Conservation (phyloP, 2,797 vertebrate species). For the Acrocephalus scirpaceus region DNA sequence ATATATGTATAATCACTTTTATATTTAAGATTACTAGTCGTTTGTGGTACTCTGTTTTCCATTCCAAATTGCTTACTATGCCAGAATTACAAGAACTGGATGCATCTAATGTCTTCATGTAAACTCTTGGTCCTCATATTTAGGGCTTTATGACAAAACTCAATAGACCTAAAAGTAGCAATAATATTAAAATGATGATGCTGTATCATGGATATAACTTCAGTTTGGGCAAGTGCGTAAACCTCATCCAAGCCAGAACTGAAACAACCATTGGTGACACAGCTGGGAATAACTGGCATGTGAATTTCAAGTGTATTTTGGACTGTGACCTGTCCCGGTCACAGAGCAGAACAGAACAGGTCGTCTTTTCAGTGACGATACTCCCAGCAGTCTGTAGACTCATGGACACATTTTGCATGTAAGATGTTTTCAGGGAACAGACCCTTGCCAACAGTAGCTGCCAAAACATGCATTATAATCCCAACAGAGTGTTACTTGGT, state of each 20-base stretch:
- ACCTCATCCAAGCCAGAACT: background rate
- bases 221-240: background rate
- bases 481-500: background rate
- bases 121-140: background rate
- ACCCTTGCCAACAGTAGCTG: background rate
- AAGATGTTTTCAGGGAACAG: background rate
- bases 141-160: background rate
- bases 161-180: background rate
- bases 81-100: background rate
- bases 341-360: background rate
- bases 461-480: background rate
- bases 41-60: background rate
- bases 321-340: background rate
- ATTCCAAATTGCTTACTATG: background rate
- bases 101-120: background rate
- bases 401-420: background rate
- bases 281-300: background rate
- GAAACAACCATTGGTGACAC: background rate
- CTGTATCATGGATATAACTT: background rate
- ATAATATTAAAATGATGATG: background rate
- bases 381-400: background rate
- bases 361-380: accelerated
- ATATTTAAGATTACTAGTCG: background rate
- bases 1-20: background rate
- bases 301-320: background rate